A percentile compares a stretch with the other conserved stretches of the same genome.
Evolutionary conservation across 2,888 invertebrate genomes (phyloP).

Genomic region (Pterostichus madidus): DNA sequence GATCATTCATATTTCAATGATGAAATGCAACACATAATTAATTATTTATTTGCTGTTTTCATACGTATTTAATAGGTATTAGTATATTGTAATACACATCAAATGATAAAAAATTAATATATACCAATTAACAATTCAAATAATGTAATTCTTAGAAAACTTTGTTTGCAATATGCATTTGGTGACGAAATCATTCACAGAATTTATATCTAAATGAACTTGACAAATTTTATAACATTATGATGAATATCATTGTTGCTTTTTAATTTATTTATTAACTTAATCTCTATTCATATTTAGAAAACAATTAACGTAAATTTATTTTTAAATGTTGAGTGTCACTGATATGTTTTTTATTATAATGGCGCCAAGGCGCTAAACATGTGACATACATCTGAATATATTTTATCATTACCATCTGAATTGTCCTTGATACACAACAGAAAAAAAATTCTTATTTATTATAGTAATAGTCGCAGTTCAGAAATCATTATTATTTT

Average conservation of each 20-base stretch:
- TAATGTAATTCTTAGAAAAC: not conserved
- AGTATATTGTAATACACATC: not conserved
- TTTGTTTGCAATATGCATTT: not conserved
- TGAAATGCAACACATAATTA: constrained; percentile 11
- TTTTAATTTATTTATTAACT: too few species aligned
- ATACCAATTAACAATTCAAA: not conserved
- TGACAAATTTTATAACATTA: too few species aligned
- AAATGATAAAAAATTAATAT: not conserved
- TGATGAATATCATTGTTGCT: too few species aligned
- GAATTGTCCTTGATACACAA: constrained; percentile 40
- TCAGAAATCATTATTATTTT: not conserved
- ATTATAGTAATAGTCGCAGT: not conserved
- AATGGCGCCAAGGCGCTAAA: constrained; percentile 41
- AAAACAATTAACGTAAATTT: too few species aligned
- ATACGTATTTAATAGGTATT: constrained; percentile 30
- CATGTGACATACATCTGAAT: constrained; percentile 54
- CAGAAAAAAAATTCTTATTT: constrained; percentile 11
- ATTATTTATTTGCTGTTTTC: constrained; percentile 31
- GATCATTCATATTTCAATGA: constrained; percentile 5
- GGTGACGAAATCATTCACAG: not conserved
- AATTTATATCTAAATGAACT: not conserved
- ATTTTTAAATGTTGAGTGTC: constrained; percentile 38
- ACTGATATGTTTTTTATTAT: constrained; percentile 53
- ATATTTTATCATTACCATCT: constrained; percentile 26
- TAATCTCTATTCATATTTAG: too few species aligned